phyloP scores from a whole-genome alignment of 2,888 invertebrate species.

The Andricus quercusramuli region DNA sequence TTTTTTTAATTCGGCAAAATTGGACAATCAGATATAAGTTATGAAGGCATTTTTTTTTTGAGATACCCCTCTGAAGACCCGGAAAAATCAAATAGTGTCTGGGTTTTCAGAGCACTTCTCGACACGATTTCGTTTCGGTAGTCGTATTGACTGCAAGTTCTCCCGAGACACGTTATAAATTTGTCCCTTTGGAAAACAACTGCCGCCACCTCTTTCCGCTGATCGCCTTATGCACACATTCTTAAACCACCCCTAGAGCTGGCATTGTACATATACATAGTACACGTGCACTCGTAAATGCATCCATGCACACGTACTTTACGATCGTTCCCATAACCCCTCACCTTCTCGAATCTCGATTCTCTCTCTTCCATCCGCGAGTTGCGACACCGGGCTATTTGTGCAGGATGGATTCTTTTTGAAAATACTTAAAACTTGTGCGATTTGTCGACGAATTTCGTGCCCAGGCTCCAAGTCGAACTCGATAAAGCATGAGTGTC shows the following conservation, averaged over 20 bases:
- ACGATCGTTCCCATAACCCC: conserved; percentile 61
- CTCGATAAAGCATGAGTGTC: conserved; percentile 60
- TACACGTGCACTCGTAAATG: conserved; percentile 61
- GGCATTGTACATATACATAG: background rate
- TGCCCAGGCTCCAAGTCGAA: conserved; percentile 59
- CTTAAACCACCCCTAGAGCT: conserved; percentile 39
- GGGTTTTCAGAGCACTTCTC: conserved; percentile 22
- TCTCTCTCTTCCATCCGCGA: conserved; percentile 18
- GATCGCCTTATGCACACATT: conserved; percentile 43
- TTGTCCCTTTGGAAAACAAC: conserved; percentile 66
- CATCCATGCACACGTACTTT: conserved; percentile 73
- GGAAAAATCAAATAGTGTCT: conserved; percentile 32
- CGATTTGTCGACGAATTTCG: conserved; percentile 66
- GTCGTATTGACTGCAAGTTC: conserved; percentile 53
- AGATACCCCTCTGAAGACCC: no score
- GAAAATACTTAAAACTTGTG: conserved; percentile 74
- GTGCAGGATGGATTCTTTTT: conserved; percentile 67
- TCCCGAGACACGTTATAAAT: conserved; percentile 64
- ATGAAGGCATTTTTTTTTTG: no score
- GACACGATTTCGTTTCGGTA: conserved; percentile 21
- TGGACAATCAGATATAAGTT: no score
- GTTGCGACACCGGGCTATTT: conserved; percentile 60
- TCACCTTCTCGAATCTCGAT: conserved; percentile 41
- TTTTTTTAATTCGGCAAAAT: no score
- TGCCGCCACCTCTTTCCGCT: conserved; percentile 52